Base-by-base conservation (phyloP, 2,113 vertebrate genomes). In the Calypte anna region DNA sequence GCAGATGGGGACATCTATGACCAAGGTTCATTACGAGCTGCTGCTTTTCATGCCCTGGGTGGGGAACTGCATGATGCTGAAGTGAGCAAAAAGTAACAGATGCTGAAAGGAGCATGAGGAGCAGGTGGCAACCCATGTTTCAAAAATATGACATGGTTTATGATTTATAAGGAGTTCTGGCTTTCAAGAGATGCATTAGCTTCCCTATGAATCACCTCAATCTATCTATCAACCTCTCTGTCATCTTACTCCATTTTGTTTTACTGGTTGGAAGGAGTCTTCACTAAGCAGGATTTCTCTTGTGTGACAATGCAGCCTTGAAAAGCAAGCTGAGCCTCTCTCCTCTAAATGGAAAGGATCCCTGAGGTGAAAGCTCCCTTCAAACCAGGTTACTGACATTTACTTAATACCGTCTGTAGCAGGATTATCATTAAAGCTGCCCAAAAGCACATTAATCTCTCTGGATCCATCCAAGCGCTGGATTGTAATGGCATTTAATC, bases 401-500 rank as follows among this genome's bases (percentile, higher is more conserved):
- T 96, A 93, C 94, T 95, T 97, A 96, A 94, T 95, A 80, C 93
- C 61, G 30, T 86, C 96, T 96, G 92, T 84, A 72, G 91, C 91
- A 77, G 96, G 96, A 94, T 95, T 94, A 97, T 95, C 94, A 90
- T 95, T 93, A 94, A 90, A 96, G 96, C 94, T 94, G 83, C 91
- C 88, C 92, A 94, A 92, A 97, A 97, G 94, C 94, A 94, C 90
- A 95, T 96, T 96, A 94, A 96, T 97, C 94, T 97, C 94, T 93
- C 92, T 92, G 94, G 96, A 95, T 96, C 92, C 82, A 2, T 94
- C 85, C 86, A 69, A 96, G 92, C 50, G 82, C 93, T 95, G 95
- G 92, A 91, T 96, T 94, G 91, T 96, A 93, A 94, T 94, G 95
- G 93, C 64, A 95, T 97, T 97, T 97, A 96, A 96, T 97, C 93